Conservation (phyloP, 2,888 invertebrate species). For the Diabrotica balteata region DNA sequence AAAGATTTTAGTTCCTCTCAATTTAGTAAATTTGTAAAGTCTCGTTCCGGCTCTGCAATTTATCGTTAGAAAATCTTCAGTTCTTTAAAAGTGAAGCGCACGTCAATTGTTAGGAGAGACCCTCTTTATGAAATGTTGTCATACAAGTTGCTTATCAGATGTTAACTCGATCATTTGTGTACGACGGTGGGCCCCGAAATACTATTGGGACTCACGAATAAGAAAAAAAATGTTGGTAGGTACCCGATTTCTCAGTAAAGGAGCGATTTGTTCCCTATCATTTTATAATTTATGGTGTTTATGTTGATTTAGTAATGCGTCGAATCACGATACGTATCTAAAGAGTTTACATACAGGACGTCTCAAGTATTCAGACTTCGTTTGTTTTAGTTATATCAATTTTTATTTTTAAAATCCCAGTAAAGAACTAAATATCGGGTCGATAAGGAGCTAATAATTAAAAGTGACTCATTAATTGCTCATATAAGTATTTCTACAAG, state of each 20-base stretch:
- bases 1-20: too few relatives aligned
- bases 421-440: too few relatives aligned
- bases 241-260: conserved; percentile 15
- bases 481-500: too few relatives aligned
- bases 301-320: conserved; percentile 6
- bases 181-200: conserved; percentile 20
- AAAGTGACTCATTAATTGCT: too few relatives aligned
- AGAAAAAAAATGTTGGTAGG: conserved; percentile 16
- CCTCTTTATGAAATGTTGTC: conserved; percentile 59
- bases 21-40: too few relatives aligned
- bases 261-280: conserved; percentile 14
- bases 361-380: too few relatives aligned
- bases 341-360: too few relatives aligned
- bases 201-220: conserved; percentile 37
- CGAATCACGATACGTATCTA: conserved; percentile 5
- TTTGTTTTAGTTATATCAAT: too few relatives aligned
- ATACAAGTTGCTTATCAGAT: conserved; percentile 58
- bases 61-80: conserved; percentile 47
- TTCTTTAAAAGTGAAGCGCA: conserved; percentile 53
- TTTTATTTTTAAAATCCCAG: too few relatives aligned
- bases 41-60: conserved; percentile 44
- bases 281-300: conserved; percentile 15
- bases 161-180: conserved; percentile 40
- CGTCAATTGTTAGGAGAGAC: conserved; percentile 50
- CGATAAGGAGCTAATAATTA: too few relatives aligned